Percentiles rank a stretch among this genome's conserved stretches.
Evolutionary conservation across 2,888 invertebrate species (phyloP).

Genomic region (Merodon equestris): DNA sequence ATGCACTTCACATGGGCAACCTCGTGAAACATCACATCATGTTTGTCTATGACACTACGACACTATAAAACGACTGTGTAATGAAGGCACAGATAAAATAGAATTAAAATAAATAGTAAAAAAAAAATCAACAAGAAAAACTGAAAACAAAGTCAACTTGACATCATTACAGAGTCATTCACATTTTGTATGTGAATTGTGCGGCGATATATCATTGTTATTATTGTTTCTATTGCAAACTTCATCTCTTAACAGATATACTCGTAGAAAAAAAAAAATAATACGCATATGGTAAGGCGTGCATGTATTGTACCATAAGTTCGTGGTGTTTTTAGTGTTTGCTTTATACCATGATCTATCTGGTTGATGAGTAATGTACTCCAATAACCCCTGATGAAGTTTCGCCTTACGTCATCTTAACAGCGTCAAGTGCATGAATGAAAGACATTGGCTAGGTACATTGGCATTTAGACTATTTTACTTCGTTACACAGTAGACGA

Average conservation of each 20-base stretch:
- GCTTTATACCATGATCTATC: not conserved
- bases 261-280: no score
- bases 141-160: conserved; percentile 69
- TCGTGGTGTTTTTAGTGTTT: conserved; percentile 1
- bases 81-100: conserved; percentile 38
- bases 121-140: conserved; percentile 29
- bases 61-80: conserved; percentile 22
- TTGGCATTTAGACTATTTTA: conserved; percentile 8
- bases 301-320: conserved; percentile 21
- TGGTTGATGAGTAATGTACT: conserved; percentile 10
- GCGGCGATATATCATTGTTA: conserved; percentile 28
- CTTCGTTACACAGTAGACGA: not conserved
- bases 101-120: conserved; percentile 36
- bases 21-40: conserved; percentile 14
- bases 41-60: conserved; percentile 17
- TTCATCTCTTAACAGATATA: no score
- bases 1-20: conserved; percentile 28
- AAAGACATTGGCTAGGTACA: conserved; percentile 30
- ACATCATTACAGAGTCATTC: conserved; percentile 70
- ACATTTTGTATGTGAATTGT: conserved; percentile 57
- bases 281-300: no score
- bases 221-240: no score
- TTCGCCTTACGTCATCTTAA: conserved; percentile 17
- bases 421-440: conserved; percentile 18
- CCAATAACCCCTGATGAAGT: conserved; percentile 16